Conservation (phyloP, 2,797 vertebrate species). For the Ceyx erithaca region DNA sequence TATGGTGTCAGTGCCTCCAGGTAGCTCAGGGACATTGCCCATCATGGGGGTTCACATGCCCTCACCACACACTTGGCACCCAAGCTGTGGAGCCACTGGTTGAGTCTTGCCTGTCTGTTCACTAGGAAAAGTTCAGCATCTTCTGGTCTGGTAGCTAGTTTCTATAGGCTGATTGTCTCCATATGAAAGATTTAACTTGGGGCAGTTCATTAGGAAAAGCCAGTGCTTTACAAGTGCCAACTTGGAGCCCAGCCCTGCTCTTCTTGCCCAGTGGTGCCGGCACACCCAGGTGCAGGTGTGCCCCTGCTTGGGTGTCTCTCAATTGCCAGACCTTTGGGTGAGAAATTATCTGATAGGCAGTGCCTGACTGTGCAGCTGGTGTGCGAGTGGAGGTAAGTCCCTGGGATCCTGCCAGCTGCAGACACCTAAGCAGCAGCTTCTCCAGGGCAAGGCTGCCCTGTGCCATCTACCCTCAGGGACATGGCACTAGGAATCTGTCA, state of each 20-base stretch:
- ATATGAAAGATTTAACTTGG: neutral
- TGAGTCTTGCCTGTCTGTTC: neutral
- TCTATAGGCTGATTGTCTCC: neutral
- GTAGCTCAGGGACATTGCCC: neutral
- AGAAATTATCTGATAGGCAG: neutral
- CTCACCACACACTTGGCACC: rapidly evolving
- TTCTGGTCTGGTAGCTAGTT: neutral
- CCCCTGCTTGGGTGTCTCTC: neutral
- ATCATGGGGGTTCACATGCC: rapidly evolving
- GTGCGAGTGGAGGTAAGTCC: rapidly evolving
- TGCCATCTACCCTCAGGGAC: neutral
- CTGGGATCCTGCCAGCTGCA: neutral
- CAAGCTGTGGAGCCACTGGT: rapidly evolving
- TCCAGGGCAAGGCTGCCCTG: neutral
- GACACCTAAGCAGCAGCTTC: neutral
- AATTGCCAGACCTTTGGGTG: neutral
- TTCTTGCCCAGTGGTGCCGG: neutral
- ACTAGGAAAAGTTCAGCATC: neutral
- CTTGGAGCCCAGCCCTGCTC: neutral
- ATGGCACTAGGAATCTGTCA: neutral
- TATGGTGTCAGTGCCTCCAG: rapidly evolving
- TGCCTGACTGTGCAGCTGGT: rapidly evolving
- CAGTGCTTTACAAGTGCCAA: neutral
- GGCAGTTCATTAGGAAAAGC: conserved; percentile 21
- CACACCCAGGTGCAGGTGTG: neutral